phyloP scores from a whole-genome alignment of 2,113 vertebrate genomes.

The Myodes glareolus region DNA sequence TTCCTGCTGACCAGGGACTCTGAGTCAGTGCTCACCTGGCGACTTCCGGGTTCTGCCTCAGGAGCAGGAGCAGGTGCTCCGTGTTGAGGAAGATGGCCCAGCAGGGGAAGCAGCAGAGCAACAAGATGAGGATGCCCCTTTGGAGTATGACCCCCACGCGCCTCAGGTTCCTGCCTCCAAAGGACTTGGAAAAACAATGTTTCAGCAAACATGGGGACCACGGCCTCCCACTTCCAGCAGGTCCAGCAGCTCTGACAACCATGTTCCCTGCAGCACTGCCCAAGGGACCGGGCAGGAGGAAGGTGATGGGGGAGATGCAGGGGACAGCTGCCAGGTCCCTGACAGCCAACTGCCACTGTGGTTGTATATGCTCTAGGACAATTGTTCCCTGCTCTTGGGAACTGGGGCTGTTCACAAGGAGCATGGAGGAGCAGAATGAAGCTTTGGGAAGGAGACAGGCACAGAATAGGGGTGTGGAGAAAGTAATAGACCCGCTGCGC shows the following conservation, averaged over 20 bases:
- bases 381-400: not conserved
- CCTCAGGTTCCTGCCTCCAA: constrained; percentile 92
- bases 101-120: constrained; percentile 94
- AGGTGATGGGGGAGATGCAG: not conserved
- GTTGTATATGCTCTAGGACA: not conserved
- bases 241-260: not conserved
- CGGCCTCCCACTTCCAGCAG: no score
- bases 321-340: not conserved
- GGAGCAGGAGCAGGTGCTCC: constrained; percentile 87
- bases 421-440: not conserved
- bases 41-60: constrained; percentile 90
- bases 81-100: constrained; percentile 93
- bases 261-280: fast-evolving
- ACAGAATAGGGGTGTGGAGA: no score
- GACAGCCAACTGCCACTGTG: not conserved
- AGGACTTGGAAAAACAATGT: constrained; percentile 87
- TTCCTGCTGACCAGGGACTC: not conserved
- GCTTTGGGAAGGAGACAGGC: not conserved
- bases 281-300: no score
- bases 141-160: constrained; percentile 92
- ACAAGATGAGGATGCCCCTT: constrained; percentile 89
- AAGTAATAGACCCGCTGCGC: not conserved
- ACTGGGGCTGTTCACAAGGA: not conserved
- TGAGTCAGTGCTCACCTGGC: constrained; percentile 86
- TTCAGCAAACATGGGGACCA: fast-evolving